phyloP scores from a whole-genome alignment of 2,888 invertebrate species.

The Rhogogaster chlorosoma region DNA sequence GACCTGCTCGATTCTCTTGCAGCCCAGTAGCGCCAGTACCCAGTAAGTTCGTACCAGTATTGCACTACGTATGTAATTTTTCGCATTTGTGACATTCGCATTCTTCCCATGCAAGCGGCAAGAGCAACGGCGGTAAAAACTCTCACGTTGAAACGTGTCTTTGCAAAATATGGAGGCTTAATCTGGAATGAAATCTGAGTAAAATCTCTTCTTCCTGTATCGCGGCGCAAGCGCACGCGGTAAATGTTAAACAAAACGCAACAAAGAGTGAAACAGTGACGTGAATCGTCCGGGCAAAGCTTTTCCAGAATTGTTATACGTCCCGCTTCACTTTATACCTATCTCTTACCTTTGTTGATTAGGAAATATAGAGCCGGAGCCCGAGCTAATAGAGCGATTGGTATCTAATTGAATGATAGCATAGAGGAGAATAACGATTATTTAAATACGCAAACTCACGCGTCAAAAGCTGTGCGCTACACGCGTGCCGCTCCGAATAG shows the following conservation, averaged over 20 bases:
- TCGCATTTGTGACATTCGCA: not conserved
- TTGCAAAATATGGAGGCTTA: constrained; percentile 41
- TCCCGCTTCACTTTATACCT: not conserved
- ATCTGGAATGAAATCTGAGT: constrained; percentile 42
- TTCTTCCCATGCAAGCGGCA: constrained; percentile 20
- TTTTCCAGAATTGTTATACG: not conserved
- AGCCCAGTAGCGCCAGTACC: not conserved
- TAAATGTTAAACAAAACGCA: constrained; percentile 25
- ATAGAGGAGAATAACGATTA: constrained; percentile 23
- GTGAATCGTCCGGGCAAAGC: not conserved
- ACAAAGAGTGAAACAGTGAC: not conserved
- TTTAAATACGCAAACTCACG: constrained; percentile 35
- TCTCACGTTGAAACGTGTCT: constrained; percentile 46
- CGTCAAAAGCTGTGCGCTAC: not conserved
- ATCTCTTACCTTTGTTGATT: not conserved
- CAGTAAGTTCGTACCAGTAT: not conserved
- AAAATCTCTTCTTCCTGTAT: constrained; percentile 31
- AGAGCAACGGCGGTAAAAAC: not conserved
- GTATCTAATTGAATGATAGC: constrained; percentile 36
- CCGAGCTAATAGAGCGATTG: constrained; percentile 25
- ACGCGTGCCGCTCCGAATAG: constrained; percentile 38
- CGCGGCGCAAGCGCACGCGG: not conserved
- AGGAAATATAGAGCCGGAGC: not conserved
- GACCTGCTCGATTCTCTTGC: not conserved
- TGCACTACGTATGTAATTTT: not conserved